phyloP scores from a whole-genome alignment of 2,797 vertebrate species.

The Trichosurus vulpecula region DNA sequence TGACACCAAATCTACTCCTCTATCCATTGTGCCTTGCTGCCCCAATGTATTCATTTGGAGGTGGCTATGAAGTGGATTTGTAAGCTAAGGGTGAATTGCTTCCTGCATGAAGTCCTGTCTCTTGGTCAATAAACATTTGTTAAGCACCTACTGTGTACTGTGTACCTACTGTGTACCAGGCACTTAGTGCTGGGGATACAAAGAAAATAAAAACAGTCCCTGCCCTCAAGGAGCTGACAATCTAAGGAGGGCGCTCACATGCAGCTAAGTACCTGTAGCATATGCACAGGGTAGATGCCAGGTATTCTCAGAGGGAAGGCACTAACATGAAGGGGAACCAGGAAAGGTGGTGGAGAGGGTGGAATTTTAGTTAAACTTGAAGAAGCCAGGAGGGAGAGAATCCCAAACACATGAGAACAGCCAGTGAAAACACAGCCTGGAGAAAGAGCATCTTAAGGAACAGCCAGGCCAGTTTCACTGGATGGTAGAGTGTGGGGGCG shows the following conservation, averaged over 20 bases:
- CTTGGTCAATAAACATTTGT: neutral
- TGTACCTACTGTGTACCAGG: neutral
- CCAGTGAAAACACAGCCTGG: neutral
- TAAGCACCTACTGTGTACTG: neutral
- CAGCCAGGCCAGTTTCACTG: neutral
- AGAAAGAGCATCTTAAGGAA: neutral
- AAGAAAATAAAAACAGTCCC: neutral
- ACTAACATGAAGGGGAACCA: neutral
- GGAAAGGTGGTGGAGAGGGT: neutral
- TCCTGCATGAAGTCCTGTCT: neutral
- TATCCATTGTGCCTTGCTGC: neutral
- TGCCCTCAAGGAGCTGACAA: neutral
- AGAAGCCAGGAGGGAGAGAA: neutral
- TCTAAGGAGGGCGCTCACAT: neutral
- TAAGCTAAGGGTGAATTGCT: neutral
- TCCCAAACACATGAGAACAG: neutral
- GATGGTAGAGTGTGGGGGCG: neutral
- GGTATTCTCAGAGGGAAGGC: neutral
- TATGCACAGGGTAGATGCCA: neutral
- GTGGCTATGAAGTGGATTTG: neutral
- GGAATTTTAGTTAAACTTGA: neutral
- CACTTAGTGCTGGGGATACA: neutral
- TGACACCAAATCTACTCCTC: neutral
- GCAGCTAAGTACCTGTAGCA: neutral
- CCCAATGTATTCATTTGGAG: neutral